These are phyloP conservation scores for Cepaea nemoralis DNA, from an alignment of 1,140 invertebrate species.

Conservation along the genomic window DNA sequence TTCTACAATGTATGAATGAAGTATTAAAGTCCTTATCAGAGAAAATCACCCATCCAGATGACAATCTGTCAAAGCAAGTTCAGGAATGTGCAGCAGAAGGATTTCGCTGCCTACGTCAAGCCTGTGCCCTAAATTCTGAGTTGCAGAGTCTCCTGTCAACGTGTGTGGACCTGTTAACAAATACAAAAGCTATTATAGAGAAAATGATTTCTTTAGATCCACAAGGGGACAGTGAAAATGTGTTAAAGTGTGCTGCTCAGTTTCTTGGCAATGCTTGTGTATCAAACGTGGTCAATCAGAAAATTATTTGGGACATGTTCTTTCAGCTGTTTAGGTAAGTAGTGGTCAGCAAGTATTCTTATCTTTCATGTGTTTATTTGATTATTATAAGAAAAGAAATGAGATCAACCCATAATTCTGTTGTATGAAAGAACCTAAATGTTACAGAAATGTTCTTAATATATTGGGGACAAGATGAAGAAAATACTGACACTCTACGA, in stretches of 20 bases:
- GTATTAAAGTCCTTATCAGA: conserved; percentile 19
- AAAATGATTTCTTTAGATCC: neutral
- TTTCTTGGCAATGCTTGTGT: conserved; percentile 36
- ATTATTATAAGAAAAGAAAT: too few species aligned
- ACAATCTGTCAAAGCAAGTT: conserved; percentile 1
- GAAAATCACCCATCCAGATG: conserved; percentile 13
- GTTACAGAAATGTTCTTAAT: too few species aligned
- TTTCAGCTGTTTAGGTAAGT: conserved; percentile 24
- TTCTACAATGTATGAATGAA: conserved; percentile 32
- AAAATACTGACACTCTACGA: too few species aligned
- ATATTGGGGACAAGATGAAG: too few species aligned
- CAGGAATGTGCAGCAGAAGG: conserved; percentile 25
- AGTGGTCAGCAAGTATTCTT: too few species aligned
- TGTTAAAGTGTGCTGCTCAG: conserved; percentile 33
- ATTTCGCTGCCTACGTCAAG: conserved; percentile 32
- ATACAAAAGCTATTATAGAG: conserved; percentile 29
- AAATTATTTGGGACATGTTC: conserved; percentile 35
- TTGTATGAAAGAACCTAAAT: too few species aligned
- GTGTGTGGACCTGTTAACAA: conserved; percentile 25
- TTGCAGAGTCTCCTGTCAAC: conserved; percentile 19
- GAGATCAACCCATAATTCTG: too few species aligned
- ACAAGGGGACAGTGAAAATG: conserved; percentile 16
- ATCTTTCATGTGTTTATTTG: too few species aligned
- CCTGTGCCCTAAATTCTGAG: conserved; percentile 28
- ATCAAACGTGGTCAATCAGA: conserved; percentile 27